phyloP scores from a whole-genome alignment of 2,888 invertebrate species.

The Tryphoninae sp. region DNA sequence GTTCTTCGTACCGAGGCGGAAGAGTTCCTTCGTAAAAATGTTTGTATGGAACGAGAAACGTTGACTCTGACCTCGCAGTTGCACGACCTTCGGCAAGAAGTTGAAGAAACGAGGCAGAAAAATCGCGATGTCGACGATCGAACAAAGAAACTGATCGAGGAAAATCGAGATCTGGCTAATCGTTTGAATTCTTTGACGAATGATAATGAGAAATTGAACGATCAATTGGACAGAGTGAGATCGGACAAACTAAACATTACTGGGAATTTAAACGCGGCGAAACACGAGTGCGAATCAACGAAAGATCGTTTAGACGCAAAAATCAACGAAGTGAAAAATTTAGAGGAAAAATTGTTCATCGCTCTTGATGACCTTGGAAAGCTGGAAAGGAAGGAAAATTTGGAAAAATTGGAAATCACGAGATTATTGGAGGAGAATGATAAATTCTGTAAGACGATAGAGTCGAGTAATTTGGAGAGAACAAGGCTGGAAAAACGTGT shows the following conservation, averaged over 20 bases:
- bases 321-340: conserved; percentile 31
- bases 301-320: conserved; percentile 43
- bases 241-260: conserved; percentile 65
- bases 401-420: conserved; percentile 25
- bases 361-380: conserved; percentile 40
- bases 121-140: conserved; percentile 51
- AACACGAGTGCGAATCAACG: conserved; percentile 60
- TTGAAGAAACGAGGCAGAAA: conserved; percentile 48
- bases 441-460: conserved; percentile 26
- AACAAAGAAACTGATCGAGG: conserved; percentile 58
- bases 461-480: conserved; percentile 33
- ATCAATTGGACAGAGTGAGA: conserved; percentile 64
- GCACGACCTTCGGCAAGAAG: conserved; percentile 46
- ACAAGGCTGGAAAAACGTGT: conserved; percentile 42
- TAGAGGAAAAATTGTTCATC: conserved; percentile 45
- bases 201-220: conserved; percentile 64
- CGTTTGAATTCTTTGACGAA: conserved; percentile 61
- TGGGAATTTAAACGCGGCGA: conserved; percentile 65
- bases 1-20: conserved; percentile 46
- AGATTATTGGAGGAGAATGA: conserved; percentile 26
- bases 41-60: conserved; percentile 24
- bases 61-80: conserved; percentile 56
- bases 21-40: conserved; percentile 29
- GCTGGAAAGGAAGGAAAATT: conserved; percentile 43
- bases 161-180: conserved; percentile 58